Evolutionary conservation across 2,797 vertebrate species (phyloP), one percentile per base, ranked within the genome.

Genomic region (Merluccius polli): DNA sequence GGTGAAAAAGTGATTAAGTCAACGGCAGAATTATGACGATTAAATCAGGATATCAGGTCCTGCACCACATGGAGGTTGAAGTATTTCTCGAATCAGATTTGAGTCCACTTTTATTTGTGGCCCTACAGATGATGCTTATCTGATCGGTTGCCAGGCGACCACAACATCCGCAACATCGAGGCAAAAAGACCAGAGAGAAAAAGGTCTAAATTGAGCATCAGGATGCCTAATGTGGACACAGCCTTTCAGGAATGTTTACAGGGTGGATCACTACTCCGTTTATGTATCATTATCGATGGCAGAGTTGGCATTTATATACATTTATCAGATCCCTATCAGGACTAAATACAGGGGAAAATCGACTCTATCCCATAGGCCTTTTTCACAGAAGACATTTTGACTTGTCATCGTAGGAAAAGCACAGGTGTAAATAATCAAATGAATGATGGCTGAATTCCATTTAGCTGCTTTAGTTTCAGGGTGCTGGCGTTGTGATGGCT

Each of bases 251-350:
- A n/a, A n/a, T 59, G 48, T 48, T 13, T 2, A 3, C 13, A 48
- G 41, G 48, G 9, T 6, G 48, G 48, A 59, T 59, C 5, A 21
- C 48, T n/a, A 7, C 48, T 59, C 44, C 16, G 44, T 48, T 48
- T 2, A 4, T 16, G n/a, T 6, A n/a, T 21, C 48, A 6, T 59
- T n/a, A 59, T 59, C 21, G 33, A 38, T 12, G 36, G 36, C 36
- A 8, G 41, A 52, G 73, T 80, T 32, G 71, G 67, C n/a, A 2
- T 38, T 74, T 75, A 70, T 74, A 48, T 70, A 33, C 78, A 69
- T 41, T 35, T 15, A 41, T 36, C 48, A 59, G 4, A 59, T 21
- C 21, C 48, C 5, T 9, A 21, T 21, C 48, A 21, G 21, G 6
- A n/a, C 18, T 6, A 6, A 9, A 59, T 18, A 3, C 6, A 4